phyloP scores from a whole-genome alignment of 2,888 invertebrate genomes.

The Apamea epomidion region DNA sequence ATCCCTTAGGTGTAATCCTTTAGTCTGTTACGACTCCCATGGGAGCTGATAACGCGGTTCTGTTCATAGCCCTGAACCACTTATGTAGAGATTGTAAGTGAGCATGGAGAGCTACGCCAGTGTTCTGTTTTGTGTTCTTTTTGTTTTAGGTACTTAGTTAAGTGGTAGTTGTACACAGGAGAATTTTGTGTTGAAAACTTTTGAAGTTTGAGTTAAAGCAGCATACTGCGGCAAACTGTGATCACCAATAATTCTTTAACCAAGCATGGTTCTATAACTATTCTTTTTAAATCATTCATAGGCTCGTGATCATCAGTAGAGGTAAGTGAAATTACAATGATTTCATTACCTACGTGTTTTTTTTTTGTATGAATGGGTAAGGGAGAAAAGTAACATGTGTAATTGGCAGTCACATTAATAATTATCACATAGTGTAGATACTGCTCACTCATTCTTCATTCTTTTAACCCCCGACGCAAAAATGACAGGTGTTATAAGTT shows the following conservation, averaged over 20 bases:
- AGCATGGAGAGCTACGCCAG: conserved; percentile 26
- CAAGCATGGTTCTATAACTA: background rate
- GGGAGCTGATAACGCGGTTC: conserved; percentile 56
- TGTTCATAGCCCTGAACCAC: conserved; percentile 50
- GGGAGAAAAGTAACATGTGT: too few relatives aligned
- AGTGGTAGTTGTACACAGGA: conserved; percentile 1
- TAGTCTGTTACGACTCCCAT: conserved; percentile 47
- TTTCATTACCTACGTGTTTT: background rate
- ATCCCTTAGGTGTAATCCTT: conserved; percentile 52
- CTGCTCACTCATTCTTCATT: too few relatives aligned
- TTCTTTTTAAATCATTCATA: background rate
- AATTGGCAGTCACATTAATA: background rate
- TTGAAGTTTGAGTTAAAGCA: background rate
- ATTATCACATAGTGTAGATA: background rate
- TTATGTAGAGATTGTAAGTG: conserved; percentile 46
- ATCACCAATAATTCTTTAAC: too few relatives aligned
- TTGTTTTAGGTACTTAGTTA: conserved; percentile 12
- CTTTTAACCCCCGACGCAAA: too few relatives aligned
- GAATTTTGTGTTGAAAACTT: background rate
- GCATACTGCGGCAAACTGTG: background rate
- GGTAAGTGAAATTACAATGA: too few relatives aligned
- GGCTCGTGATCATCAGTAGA: background rate
- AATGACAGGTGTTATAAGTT: too few relatives aligned
- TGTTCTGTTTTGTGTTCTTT: conserved; percentile 26
- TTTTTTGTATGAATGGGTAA: background rate